Percentiles rank a stretch among this genome's conserved stretches.
These are phyloP conservation scores for Polypterus senegalus DNA, from an alignment of 2,113 vertebrate species.

Conservation along the genomic window DNA sequence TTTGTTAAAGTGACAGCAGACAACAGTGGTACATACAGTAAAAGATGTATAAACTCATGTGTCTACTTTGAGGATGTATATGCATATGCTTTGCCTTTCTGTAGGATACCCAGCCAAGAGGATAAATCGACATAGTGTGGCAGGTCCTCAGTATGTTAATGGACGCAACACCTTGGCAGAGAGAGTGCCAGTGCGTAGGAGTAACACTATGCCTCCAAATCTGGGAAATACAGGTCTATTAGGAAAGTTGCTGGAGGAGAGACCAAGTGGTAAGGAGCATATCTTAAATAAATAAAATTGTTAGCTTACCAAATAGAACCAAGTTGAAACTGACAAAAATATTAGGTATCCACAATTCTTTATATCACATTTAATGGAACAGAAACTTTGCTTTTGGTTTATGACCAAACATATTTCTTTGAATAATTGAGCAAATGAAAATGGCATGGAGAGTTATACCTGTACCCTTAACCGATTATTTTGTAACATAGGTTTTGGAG, in stretches of 20 bases:
- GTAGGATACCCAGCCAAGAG: conserved; percentile 69
- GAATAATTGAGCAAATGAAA: no score
- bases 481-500: no score
- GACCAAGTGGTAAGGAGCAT: conserved; percentile 26
- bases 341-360: no score
- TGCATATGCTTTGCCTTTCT: background rate
- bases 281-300: no score
- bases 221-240: conserved; percentile 63
- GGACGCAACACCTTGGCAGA: conserved; percentile 28
- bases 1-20: no score
- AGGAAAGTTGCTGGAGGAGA: conserved; percentile 55
- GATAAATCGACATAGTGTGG: conserved; percentile 71
- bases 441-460: no score
- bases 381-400: no score
- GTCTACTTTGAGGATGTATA: background rate
- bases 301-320: no score
- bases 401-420: no score
- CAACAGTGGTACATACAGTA: background rate
- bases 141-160: conserved; percentile 53
- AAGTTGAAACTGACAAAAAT: no score
- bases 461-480: no score
- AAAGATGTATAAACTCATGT: background rate
- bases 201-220: conserved; percentile 82
- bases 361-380: no score
- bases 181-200: conserved; percentile 60